A percentile compares a stretch with the other conserved stretches of the same genome.
Conservation (phyloP, 1,140 invertebrate species). For the Drosophila arawakana region DNA sequence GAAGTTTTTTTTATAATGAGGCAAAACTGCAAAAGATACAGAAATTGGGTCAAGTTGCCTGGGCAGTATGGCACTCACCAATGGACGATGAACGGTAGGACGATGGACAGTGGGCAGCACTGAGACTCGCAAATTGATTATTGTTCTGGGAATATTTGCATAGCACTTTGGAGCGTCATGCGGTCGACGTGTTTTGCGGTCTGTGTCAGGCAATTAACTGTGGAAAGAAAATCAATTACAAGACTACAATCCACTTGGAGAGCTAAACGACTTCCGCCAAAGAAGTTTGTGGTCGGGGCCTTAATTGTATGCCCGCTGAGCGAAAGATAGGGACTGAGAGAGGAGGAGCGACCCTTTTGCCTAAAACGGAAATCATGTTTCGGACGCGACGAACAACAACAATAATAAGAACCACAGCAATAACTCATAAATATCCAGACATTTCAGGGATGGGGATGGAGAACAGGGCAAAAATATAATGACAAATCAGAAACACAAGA, state of each 20-base stretch:
- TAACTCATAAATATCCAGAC: conserved; percentile 72
- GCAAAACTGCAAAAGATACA: not conserved
- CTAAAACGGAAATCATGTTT: conserved; percentile 82
- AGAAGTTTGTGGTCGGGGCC: conserved; percentile 57
- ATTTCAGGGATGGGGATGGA: not conserved
- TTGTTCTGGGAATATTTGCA: conserved; percentile 63
- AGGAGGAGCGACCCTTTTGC: conserved; percentile 49
- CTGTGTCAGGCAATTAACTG: conserved; percentile 65
- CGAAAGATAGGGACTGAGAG: conserved; percentile 27
- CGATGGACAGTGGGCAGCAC: not conserved
- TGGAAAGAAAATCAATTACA: conserved; percentile 77
- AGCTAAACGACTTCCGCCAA: conserved; percentile 79
- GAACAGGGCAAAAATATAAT: conserved; percentile 58
- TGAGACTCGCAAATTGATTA: conserved; percentile 42
- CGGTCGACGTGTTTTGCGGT: conserved; percentile 62
- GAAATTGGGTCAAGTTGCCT: conserved; percentile 54
- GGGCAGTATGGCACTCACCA: conserved; percentile 39
- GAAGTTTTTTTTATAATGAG: conserved; percentile 48
- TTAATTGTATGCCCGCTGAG: conserved; percentile 74
- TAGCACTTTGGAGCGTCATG: conserved; percentile 71
- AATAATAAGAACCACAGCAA: conserved; percentile 46
- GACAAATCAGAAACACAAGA: conserved; percentile 77
- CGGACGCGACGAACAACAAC: conserved; percentile 54
- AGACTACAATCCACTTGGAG: conserved; percentile 60
- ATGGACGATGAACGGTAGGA: not conserved